A percentile compares a stretch with the other conserved stretches of the same genome.
phyloP scores from a whole-genome alignment of 2,888 invertebrate genomes.

The Myopa tessellatipennis region DNA sequence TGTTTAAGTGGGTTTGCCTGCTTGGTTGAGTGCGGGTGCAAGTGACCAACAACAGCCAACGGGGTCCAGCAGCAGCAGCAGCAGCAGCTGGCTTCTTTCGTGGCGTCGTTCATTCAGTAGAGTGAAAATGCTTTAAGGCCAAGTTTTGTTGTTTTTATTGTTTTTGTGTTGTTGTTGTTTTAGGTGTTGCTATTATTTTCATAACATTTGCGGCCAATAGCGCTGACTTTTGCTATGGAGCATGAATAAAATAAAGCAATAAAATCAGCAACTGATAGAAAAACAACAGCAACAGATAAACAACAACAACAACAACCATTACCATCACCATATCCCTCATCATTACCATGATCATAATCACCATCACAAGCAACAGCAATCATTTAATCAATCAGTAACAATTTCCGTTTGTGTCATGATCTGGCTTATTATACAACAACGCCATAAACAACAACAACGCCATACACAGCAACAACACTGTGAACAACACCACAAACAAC shows the following conservation, averaged over 20 bases:
- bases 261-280: too few relatives aligned
- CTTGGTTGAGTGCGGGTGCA: not conserved
- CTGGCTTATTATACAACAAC: too few relatives aligned
- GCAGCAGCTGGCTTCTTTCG: constrained; percentile 32
- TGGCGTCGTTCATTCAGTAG: not conserved
- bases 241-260: too few relatives aligned
- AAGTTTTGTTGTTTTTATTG: not conserved
- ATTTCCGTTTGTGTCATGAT: too few relatives aligned
- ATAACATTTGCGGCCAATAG: not conserved
- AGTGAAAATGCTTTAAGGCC: constrained; percentile 39
- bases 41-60: constrained; percentile 13
- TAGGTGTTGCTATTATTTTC: not conserved
- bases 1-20: not conserved
- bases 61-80: not conserved
- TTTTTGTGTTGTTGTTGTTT: too few relatives aligned
- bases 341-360: too few relatives aligned
- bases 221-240: too few relatives aligned
- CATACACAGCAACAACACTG: not conserved
- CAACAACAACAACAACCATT: not conserved
- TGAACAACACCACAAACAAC: constrained; percentile 9
- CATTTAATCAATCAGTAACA: too few relatives aligned
- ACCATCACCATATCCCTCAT: too few relatives aligned
- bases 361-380: too few relatives aligned
- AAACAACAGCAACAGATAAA: not conserved
- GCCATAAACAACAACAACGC: not conserved